Evolutionary conservation across 1,140 invertebrate species (phyloP).

Genomic region (Steinernema feltiae): DNA sequence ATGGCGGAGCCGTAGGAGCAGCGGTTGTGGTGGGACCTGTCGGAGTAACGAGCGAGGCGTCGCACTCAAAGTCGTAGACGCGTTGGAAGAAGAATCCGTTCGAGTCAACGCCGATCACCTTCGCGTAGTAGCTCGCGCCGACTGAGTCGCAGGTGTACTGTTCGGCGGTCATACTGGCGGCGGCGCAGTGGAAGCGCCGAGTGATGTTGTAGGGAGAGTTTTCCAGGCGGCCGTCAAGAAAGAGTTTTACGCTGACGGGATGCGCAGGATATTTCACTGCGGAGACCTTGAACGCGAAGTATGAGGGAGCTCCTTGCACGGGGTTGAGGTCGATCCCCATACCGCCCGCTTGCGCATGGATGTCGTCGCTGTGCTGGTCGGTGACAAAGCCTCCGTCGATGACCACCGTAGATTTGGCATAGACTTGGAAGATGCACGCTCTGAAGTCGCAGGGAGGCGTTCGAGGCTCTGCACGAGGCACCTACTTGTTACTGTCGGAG

Average conservation of each 20-base stretch:
- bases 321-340: constrained; percentile 22
- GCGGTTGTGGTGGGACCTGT: not conserved
- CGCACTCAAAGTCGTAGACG: constrained; percentile 29
- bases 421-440: not conserved
- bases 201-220: not conserved
- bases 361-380: constrained; percentile 23
- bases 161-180: constrained; percentile 16
- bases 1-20: constrained; percentile 7
- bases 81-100: constrained; percentile 28
- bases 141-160: constrained; percentile 16
- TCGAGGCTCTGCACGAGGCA: not conserved
- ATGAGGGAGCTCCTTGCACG: not conserved
- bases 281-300: constrained; percentile 26
- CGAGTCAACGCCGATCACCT: constrained; percentile 27
- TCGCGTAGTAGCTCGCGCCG: no score
- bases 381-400: constrained; percentile 32
- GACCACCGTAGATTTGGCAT: not conserved
- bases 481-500: not conserved
- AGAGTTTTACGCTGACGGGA: constrained; percentile 17
- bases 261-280: constrained; percentile 23
- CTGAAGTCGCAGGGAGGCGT: not conserved
- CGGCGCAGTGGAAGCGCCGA: constrained; percentile 22
- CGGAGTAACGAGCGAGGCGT: not conserved
- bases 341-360: constrained; percentile 14
- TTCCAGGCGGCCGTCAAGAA: not conserved